Percentiles rank a stretch among this genome's conserved stretches.
Conservation (phyloP, 2,113 vertebrate species). For the Eidolon helvum region DNA sequence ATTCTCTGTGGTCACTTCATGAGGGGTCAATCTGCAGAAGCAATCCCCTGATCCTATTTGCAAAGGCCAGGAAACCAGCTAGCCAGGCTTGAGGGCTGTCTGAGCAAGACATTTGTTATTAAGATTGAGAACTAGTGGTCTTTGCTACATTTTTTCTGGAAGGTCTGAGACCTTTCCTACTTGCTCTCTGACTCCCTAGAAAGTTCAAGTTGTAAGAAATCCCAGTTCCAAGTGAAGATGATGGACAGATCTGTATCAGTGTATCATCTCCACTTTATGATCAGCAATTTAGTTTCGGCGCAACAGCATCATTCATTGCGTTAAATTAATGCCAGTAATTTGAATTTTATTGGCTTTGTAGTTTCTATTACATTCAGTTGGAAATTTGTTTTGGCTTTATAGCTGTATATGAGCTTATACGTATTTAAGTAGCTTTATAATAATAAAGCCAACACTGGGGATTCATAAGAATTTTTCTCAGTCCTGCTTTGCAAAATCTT, state of each 20-base stretch:
- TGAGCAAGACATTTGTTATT: neutral
- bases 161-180: neutral
- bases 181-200: neutral
- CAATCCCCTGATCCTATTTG: neutral
- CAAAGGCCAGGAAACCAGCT: neutral
- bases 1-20: neutral
- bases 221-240: neutral
- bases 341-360: constrained; percentile 3
- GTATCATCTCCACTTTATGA: neutral
- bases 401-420: neutral
- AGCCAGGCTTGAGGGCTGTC: neutral
- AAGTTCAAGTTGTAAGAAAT: neutral
- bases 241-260: neutral
- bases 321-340: neutral
- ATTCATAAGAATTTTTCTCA: neutral
- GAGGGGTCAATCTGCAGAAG: neutral
- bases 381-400: neutral
- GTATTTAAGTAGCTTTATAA: constrained; percentile 33
- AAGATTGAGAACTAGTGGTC: neutral
- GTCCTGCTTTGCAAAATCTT: neutral
- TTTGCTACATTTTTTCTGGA: neutral
- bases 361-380: constrained; percentile 12
- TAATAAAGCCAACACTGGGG: neutral
- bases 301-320: neutral
- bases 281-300: neutral